phyloP scores from a whole-genome alignment of 2,888 invertebrate species.

The Ptychoptera albimana region DNA sequence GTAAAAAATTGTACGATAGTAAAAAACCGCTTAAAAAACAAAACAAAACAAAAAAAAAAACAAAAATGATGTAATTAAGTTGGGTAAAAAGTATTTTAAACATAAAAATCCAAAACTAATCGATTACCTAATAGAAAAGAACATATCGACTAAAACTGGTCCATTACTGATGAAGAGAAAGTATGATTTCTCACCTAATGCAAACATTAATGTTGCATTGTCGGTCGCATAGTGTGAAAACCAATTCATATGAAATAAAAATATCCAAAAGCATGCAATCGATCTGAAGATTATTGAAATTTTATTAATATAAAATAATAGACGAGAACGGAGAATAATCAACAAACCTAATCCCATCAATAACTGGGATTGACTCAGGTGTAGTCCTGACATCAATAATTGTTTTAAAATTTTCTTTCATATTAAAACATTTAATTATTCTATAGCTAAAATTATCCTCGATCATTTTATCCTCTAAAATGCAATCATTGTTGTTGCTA shows the following conservation, averaged over 20 bases:
- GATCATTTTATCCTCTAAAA: neutral
- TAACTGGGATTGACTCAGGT: conserved; percentile 22
- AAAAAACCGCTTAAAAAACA: conserved; percentile 25
- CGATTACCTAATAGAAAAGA: conserved; percentile 29
- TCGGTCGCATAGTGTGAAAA: conserved; percentile 29
- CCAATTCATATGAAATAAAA: conserved; percentile 29
- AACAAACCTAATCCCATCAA: conserved; percentile 22
- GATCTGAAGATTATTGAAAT: conserved; percentile 14
- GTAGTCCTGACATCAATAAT: conserved; percentile 4
- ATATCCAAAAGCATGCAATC: conserved; percentile 28
- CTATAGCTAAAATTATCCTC: conserved; percentile 6
- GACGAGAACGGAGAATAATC: neutral
- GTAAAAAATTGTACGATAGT: conserved; percentile 25
- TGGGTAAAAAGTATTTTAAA: neutral
- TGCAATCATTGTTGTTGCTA: neutral
- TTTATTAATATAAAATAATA: neutral
- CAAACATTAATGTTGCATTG: conserved; percentile 26
- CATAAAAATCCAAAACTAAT: neutral
- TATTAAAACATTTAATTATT: conserved; percentile 25
- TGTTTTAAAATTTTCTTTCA: conserved; percentile 17
- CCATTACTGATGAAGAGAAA: conserved; percentile 29
- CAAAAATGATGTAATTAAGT: neutral
- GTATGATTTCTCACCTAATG: conserved; percentile 24
- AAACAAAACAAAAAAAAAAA: conserved; percentile 1
- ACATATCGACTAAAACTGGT: conserved; percentile 27